phyloP scores from a whole-genome alignment of 2,113 vertebrate species.

The Melozone crissalis region DNA sequence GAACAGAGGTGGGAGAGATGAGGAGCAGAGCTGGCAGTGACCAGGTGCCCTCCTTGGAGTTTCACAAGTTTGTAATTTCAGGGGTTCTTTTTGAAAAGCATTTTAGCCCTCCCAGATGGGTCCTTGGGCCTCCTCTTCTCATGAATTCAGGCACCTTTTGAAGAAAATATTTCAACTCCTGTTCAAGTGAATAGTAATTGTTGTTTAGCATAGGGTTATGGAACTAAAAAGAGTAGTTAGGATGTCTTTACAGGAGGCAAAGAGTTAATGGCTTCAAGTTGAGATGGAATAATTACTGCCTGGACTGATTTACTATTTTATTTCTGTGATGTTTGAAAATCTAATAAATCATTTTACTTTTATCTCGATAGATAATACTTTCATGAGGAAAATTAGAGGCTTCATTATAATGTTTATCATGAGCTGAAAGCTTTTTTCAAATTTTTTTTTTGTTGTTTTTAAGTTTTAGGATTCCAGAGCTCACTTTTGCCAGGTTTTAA shows the following conservation, averaged over 20 bases:
- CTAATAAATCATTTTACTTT: slow-evolving; percentile 72
- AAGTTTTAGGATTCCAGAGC: slow-evolving; percentile 29
- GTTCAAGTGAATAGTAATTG: slow-evolving; percentile 74
- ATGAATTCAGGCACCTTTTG: slow-evolving; percentile 78
- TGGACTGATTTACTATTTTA: slow-evolving; percentile 60
- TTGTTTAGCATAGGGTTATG: slow-evolving; percentile 73
- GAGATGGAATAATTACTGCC: slow-evolving; percentile 53
- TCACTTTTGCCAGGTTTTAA: slow-evolving; percentile 23
- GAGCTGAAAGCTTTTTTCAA: neutral
- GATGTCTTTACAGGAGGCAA: slow-evolving; percentile 67
- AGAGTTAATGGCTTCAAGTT: slow-evolving; percentile 70
- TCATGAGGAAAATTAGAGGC: slow-evolving; percentile 68
- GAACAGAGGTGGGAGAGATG: neutral
- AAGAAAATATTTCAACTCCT: slow-evolving; percentile 78
- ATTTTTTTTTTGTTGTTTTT: neutral
- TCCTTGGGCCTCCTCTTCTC: slow-evolving; percentile 67
- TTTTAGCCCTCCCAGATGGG: slow-evolving; percentile 68
- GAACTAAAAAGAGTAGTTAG: slow-evolving; percentile 76
- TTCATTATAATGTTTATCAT: slow-evolving; percentile 57
- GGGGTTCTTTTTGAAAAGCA: neutral
- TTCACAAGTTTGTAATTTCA: slow-evolving; percentile 79
- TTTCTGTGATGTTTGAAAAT: slow-evolving; percentile 63
- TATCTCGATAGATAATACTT: slow-evolving; percentile 67
- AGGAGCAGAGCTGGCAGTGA: slow-evolving; percentile 77
- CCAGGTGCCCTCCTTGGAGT: slow-evolving; percentile 70